Evolutionary conservation across 1,140 invertebrate species (phyloP).

Genomic region (Marisa cornuarietis): DNA sequence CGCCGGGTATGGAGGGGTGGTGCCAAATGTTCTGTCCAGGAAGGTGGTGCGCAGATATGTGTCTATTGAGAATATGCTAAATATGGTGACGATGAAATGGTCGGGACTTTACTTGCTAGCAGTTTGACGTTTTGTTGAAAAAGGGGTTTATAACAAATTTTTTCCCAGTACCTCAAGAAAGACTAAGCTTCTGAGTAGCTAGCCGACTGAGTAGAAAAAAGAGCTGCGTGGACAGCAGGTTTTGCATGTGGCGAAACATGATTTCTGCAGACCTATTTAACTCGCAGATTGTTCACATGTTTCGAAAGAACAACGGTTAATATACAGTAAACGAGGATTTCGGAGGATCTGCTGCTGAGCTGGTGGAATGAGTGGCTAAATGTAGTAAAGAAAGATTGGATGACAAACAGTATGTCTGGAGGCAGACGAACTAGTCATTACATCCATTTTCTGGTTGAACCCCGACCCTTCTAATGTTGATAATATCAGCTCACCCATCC

Average conservation of each 20-base stretch:
- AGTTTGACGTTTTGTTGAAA: neutral
- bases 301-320: neutral
- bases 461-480: too few species aligned
- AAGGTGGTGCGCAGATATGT: slow-evolving; percentile 25
- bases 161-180: neutral
- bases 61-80: slow-evolving; percentile 18
- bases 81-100: neutral
- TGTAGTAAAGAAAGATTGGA: too few species aligned
- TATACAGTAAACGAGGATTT: neutral
- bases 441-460: too few species aligned
- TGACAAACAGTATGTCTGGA: too few species aligned
- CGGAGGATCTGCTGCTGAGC: neutral
- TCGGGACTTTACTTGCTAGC: neutral
- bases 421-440: too few species aligned
- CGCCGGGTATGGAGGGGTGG: slow-evolving; percentile 22
- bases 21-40: slow-evolving; percentile 19
- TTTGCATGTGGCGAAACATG: neutral
- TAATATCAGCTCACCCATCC: too few species aligned
- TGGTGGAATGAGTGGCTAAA: too few species aligned
- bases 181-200: neutral
- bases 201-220: neutral
- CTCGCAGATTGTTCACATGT: neutral
- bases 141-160: neutral
- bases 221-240: neutral
- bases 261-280: neutral